Base-by-base conservation (phyloP, 2,797 vertebrate species). In the Tadarida brasiliensis region DNA sequence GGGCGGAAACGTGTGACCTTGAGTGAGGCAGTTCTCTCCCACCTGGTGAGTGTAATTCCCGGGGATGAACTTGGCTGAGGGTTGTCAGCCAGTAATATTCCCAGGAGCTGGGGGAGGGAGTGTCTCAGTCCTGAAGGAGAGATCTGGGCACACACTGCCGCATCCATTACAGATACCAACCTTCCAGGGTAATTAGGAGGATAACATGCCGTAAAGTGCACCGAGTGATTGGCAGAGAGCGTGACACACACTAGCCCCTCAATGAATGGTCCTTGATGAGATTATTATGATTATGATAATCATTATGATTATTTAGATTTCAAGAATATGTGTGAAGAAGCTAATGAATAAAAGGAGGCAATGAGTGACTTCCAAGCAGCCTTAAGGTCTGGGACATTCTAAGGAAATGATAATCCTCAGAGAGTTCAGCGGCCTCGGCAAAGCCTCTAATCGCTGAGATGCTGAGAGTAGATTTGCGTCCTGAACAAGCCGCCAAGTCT, bases 381-480 rank as follows among this genome's bases (percentile, higher is more conserved):
- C 59, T 49, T 56, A 87, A 94, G 81, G 81, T 65, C 90, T 35
- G 78, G 74, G 87, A 86, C 86, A 87, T 85, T 92, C 54, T 19
- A 78, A 70, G 92, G 35, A 68, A 92, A 67, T 71, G 22, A 33
- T 68, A 81, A 94, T 88, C 73, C 74, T 44, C 9, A 0, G 65
- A 70, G 71, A 81, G 82, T 73, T 77, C 86, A 16, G 28, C 1
- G 70, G 49, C 57, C 80, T 91, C 30, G 14, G 47, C 51, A 67
- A 71, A 96, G 71, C 70, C 80, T 94, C 78, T 86, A 59, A 76
- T 85, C 44, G 3, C 54, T 3, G 28, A 90, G 90, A 33, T 22
- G 26, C 73, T 94, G 86, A 89, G 67, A 24, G 76, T 71, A 83
- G 47, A 94, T 83, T 77, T 87, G 59, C 1, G 9, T 80, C 80